Percentiles rank a stretch among this genome's conserved stretches.
phyloP scores from a whole-genome alignment of 2,113 vertebrate species.

The Tricholaema leucomelas region DNA sequence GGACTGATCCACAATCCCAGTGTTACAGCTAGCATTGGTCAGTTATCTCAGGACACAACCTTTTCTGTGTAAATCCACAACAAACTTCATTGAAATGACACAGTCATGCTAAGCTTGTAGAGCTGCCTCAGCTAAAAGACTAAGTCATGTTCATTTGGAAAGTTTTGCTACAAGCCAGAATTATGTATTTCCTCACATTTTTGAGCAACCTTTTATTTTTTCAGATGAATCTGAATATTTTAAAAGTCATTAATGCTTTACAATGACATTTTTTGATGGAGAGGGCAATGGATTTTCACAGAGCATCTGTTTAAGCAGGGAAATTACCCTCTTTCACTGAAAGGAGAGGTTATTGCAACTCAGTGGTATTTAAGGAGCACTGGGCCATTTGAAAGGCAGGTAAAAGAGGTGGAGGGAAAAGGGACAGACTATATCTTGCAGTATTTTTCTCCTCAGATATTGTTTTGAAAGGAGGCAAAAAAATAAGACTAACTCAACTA shows the following conservation, averaged over 20 bases:
- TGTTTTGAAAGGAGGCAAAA: not conserved
- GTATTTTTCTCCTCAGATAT: not conserved
- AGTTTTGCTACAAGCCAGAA: not conserved
- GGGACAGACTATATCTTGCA: not conserved
- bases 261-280: not conserved
- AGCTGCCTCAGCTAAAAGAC: not conserved
- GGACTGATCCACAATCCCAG: not conserved
- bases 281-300: not conserved
- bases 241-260: not conserved
- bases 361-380: not conserved
- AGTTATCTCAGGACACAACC: not conserved
- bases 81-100: not conserved
- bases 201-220: not conserved
- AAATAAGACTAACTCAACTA: not conserved
- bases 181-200: not conserved
- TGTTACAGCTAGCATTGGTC: not conserved
- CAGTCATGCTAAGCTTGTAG: not conserved
- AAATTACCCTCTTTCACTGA: not conserved
- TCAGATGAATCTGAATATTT: not conserved
- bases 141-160: not conserved
- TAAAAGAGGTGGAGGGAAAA: not conserved
- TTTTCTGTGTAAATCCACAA: not conserved
- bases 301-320: not conserved
- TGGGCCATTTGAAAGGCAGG: not conserved
- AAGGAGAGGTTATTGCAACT: not conserved